Base-by-base conservation (phyloP, 2,888 invertebrate genomes). In the Tetranychus piercei region DNA sequence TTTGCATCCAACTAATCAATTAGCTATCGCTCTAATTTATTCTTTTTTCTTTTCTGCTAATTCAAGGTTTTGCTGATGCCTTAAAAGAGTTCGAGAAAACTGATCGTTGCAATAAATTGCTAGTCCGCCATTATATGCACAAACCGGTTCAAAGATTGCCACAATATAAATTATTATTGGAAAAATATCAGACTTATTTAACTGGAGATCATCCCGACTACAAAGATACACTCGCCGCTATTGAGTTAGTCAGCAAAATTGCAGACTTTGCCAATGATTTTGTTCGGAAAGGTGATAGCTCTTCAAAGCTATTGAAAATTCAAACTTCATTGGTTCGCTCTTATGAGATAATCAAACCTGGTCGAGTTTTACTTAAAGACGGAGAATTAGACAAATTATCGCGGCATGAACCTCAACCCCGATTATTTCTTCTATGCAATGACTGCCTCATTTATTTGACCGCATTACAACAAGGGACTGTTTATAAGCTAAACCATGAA, bases 61-160 rank as follows among this genome's bases (percentile, higher is more conserved):
- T 44, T 34, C 6, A 5, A 73, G 80, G 80, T 73, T 86, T 87
- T 81, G 82, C 81, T 44, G 81, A 82, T 76, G 82, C 82, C 44
- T 80, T 86, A 9, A 82, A 82, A 77, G 83, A 84, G 67, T 86
- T 86, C 82, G 86, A 87, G 80, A 82, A 73, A 34, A 77, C 76
- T 67, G 45, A 77, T 18, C 70, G 76, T 23, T 79, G 79, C 73
- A 81, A 82, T 74, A 86, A 85, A 79, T 81, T 88, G 71, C 84
- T 86, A 1, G 78, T 88, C 72, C 85, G 85, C 73, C 87, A 87
- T 82, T 87, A 86, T 79, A 87, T 88, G 87, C 81, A 88, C 76
- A 88, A 87, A 81, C 88, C 88, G 0, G 86, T 88, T 75, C 88
- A 88, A 80, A 82, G 88, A 80, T 85, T 88, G 77, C 87, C 87